Conservation (phyloP, 2,113 vertebrate species). For the Scytalopus superciliaris region DNA sequence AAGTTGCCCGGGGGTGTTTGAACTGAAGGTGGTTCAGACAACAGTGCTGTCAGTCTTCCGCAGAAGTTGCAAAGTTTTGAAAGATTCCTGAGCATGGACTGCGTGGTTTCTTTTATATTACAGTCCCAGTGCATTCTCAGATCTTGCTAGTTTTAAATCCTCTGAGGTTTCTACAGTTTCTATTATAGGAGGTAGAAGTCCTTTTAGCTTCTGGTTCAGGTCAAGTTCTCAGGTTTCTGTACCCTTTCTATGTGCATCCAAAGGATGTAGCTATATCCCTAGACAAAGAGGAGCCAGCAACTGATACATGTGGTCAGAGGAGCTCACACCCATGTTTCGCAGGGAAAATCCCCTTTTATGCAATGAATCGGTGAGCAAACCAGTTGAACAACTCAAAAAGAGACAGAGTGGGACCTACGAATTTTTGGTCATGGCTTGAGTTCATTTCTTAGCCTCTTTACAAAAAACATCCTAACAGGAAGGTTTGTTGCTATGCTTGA, state of each 20-base stretch:
- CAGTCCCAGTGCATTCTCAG: neutral
- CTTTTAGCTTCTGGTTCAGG: neutral
- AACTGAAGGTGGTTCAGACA: neutral
- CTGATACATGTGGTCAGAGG: neutral
- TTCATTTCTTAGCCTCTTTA: neutral
- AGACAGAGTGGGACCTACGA: neutral
- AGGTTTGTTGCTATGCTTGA: neutral
- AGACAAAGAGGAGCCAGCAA: neutral
- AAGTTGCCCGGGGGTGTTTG: neutral
- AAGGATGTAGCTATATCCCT: neutral
- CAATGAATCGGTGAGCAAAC: neutral
- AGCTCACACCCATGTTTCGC: neutral
- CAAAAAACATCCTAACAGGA: neutral
- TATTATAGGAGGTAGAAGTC: neutral
- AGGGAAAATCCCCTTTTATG: neutral
- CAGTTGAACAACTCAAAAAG: neutral
- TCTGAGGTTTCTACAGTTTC: neutral
- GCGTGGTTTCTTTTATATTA: neutral
- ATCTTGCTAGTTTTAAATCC: neutral
- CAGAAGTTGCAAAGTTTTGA: neutral
- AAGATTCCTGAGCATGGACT: neutral
- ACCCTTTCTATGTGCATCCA: neutral
- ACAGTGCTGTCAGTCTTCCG: neutral
- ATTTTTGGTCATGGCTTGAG: neutral
- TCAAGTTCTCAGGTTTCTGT: neutral